Percentiles rank a stretch among this genome's conserved stretches.
Evolutionary conservation across 2,888 invertebrate species (phyloP).

Genomic region (Scaptomyza caliginosa): DNA sequence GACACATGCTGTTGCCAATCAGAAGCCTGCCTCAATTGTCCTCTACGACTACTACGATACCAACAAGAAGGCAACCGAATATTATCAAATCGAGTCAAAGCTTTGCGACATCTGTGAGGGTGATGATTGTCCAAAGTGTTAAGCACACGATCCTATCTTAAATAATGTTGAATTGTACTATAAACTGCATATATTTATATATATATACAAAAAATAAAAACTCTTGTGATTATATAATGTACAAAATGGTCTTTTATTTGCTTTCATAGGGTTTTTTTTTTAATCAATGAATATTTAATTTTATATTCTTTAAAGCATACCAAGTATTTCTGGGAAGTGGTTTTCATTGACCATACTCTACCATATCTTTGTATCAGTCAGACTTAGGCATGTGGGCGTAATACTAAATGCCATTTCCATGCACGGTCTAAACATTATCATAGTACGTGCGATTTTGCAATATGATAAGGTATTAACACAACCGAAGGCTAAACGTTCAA

Average conservation of each 20-base stretch:
- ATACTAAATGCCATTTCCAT: slow-evolving; percentile 11
- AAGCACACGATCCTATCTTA: not conserved
- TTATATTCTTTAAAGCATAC: too few species aligned
- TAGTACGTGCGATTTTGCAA: slow-evolving; percentile 67
- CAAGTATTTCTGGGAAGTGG: too few species aligned
- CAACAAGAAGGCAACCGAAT: slow-evolving; percentile 83
- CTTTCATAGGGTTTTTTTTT: too few species aligned
- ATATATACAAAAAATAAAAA: slow-evolving; percentile 9
- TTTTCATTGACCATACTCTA: slow-evolving; percentile 20
- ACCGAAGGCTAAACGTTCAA: not conserved
- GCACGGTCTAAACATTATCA: slow-evolving; percentile 39
- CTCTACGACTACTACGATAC: slow-evolving; percentile 97
- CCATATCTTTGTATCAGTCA: slow-evolving; percentile 2
- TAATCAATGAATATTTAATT: too few species aligned
- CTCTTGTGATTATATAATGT: slow-evolving; percentile 44
- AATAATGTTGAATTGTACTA: not conserved
- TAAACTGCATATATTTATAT: not conserved
- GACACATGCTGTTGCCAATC: slow-evolving; percentile 92
- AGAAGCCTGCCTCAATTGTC: slow-evolving; percentile 93
- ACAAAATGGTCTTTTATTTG: not conserved
- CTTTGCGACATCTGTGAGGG: slow-evolving; percentile 72
- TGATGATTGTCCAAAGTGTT: slow-evolving; percentile 56
- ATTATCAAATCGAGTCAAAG: slow-evolving; percentile 79
- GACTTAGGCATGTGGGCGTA: slow-evolving; percentile 1
- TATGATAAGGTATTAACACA: slow-evolving; percentile 51